Evolutionary conservation across 1,140 invertebrate species (phyloP), one percentile per base, ranked within the genome.

Genomic region (Anadara kagoshimensis): DNA sequence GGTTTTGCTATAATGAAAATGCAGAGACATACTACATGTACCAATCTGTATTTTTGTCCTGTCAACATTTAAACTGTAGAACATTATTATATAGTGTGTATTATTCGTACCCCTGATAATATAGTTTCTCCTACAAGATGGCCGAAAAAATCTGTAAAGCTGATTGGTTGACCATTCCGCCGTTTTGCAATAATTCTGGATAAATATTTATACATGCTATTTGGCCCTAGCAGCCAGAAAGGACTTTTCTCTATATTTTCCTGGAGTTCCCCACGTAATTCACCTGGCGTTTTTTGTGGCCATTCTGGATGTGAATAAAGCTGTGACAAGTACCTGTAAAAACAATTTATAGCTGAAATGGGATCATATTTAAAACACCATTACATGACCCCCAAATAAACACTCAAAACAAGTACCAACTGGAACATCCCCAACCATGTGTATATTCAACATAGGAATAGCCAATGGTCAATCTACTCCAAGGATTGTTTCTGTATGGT

Each of bases 61-160:
- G 7, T 36, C 7, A 36, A 36, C 2, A 36, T 36, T 36, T 36
- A 36, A n/a, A 36, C 7, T 36, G 29, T 36, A 36, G 7, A 3
- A 7, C 29, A 36, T 36, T 36, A 7, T 2, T 2, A 36, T 36
- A 49, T 10, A 49, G 20, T 29, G 5, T 43, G 22, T 41, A 51
- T 41, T 44, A 26, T 45, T 67, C 84, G 79, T 83, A 90, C 90
- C 49, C 81, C 83, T 83, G 85, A 86, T 0, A 91, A 78, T 8
- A 91, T 76, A 11, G 88, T 89, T 66, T 90, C 89, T 51, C 90
- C 90, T 18, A 91, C 83, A n/a, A 91, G 80, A 75, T 90, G 84
- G 8, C 90, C 90, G 78, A 90, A 91, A 65, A 91, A 88, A 78
- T 91, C 90, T 10, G 90, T 91, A 68, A 91, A 90, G 56, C 87